phyloP scores from a whole-genome alignment of 2,113 vertebrate genomes.

The Bucco capensis region DNA sequence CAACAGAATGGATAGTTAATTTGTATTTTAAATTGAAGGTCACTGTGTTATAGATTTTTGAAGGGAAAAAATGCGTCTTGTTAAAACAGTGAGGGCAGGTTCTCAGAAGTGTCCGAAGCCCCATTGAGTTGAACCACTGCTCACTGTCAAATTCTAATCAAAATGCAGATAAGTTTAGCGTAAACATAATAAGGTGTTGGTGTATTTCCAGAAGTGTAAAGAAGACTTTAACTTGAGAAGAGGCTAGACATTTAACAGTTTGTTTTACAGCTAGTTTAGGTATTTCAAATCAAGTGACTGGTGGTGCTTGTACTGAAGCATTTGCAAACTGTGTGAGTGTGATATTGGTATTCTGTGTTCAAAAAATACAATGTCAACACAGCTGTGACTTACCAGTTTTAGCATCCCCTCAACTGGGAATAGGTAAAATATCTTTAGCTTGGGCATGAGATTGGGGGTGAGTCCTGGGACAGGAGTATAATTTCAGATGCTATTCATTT shows the following conservation, averaged over 20 bases:
- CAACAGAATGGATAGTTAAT: constrained; percentile 57
- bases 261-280: constrained; percentile 50
- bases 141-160: constrained; percentile 46
- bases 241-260: constrained; percentile 50
- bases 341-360: constrained; percentile 28
- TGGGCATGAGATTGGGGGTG: background rate
- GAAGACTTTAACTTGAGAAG: constrained; percentile 30
- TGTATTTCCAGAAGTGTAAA: constrained; percentile 55
- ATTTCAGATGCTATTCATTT: constrained; percentile 68
- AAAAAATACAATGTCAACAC: constrained; percentile 60
- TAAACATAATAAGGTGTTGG: constrained; percentile 44
- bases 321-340: constrained; percentile 45
- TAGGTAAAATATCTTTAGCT: constrained; percentile 68
- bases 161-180: constrained; percentile 36
- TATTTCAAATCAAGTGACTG: constrained; percentile 62
- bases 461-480: background rate
- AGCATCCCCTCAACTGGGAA: constrained; percentile 59
- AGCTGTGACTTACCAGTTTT: constrained; percentile 65
- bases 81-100: constrained; percentile 20
- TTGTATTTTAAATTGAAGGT: constrained; percentile 62
- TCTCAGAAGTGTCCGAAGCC: background rate
- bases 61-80: constrained; percentile 38
- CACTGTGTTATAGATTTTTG: constrained; percentile 50
- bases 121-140: background rate
- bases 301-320: constrained; percentile 56